Evolutionary conservation across 2,113 vertebrate species (phyloP).

Genomic region (Labrus mixtus): DNA sequence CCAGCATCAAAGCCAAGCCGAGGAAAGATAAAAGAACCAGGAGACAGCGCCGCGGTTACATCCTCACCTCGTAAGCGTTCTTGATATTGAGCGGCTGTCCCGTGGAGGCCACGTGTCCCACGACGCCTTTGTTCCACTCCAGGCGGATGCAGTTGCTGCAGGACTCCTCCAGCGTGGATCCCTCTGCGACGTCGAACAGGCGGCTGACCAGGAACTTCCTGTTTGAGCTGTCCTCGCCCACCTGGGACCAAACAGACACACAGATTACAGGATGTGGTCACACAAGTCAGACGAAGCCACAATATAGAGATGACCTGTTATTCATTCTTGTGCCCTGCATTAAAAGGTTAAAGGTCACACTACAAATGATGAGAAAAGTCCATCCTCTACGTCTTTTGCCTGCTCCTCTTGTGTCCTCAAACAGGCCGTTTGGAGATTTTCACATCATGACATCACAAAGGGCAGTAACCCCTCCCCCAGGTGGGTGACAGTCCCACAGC

Average conservation of each 20-base stretch:
- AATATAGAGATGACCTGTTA: not conserved
- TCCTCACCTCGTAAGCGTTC: conserved; percentile 94
- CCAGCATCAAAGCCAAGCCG: not conserved
- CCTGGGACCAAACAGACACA: conserved; percentile 50
- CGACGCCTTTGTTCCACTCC: conserved; percentile 98
- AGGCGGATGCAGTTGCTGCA: conserved; percentile 94
- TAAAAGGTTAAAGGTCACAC: too few species aligned
- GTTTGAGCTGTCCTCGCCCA: conserved; percentile 96
- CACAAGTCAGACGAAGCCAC: not conserved
- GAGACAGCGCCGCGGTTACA: not conserved
- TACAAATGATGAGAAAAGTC: too few species aligned
- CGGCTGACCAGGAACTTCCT: conserved; percentile 95
- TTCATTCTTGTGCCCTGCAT: too few species aligned
- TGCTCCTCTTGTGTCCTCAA: too few species aligned
- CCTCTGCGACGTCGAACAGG: conserved; percentile 95
- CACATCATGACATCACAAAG: too few species aligned
- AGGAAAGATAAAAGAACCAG: not conserved
- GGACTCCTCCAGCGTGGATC: conserved; percentile 95
- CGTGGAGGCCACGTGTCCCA: conserved; percentile 94
- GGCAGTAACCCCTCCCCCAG: too few species aligned
- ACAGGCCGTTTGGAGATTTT: too few species aligned
- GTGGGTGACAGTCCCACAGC: too few species aligned
- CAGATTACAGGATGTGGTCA: not conserved
- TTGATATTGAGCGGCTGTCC: conserved; percentile 96
- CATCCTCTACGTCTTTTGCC: too few species aligned